phyloP scores from a whole-genome alignment of 2,113 vertebrate species.

The Halcyon senegalensis region DNA sequence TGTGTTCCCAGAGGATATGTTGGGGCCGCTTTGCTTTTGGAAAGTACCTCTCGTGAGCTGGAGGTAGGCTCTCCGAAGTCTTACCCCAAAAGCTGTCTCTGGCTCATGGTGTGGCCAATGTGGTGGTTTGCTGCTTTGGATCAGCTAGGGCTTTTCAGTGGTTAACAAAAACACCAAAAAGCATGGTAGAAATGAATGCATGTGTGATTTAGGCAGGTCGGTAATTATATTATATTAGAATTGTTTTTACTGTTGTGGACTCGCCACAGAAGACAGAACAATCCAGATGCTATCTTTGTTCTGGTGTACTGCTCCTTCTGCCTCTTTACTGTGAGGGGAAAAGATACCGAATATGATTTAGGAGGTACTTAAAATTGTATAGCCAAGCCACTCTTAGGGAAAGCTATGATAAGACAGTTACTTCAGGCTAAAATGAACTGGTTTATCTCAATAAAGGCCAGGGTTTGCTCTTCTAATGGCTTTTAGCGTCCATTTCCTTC shows the following conservation, averaged over 20 bases:
- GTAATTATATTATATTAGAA: background rate
- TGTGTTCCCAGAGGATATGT: background rate
- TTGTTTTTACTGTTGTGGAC: background rate
- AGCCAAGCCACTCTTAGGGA: background rate
- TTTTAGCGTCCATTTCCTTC: background rate
- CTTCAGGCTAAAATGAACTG: background rate
- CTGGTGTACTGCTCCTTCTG: background rate
- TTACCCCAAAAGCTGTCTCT: background rate
- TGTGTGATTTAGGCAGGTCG: background rate
- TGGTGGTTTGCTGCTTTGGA: background rate
- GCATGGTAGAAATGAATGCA: background rate
- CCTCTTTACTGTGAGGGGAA: background rate
- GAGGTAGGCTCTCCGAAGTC: background rate
- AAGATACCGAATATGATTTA: background rate
- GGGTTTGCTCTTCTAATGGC: background rate
- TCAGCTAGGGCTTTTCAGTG: background rate
- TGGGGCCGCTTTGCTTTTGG: background rate
- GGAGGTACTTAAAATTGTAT: background rate
- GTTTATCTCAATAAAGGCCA: background rate
- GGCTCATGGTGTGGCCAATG: rapidly evolving
- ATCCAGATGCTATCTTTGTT: background rate
- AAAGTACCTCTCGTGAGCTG: background rate
- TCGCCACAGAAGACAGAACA: background rate
- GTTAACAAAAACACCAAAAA: background rate
- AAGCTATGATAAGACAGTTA: background rate